Percentiles rank a stretch among this genome's conserved stretches.
Evolutionary conservation across 2,113 vertebrate species (phyloP).

Genomic region (Kobus ellipsiprymnus): DNA sequence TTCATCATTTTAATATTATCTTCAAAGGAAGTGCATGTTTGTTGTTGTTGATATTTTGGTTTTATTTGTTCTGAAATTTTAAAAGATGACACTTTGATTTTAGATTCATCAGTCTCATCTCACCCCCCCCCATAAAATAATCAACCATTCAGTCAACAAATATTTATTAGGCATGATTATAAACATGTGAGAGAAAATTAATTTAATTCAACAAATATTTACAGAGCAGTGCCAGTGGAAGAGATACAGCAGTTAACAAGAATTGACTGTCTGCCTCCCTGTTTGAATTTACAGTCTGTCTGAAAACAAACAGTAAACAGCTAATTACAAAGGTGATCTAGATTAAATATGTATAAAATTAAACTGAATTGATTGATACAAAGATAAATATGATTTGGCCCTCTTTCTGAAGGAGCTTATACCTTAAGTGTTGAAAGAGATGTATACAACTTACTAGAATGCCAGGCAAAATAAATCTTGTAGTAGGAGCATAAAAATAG

Average conservation of each 20-base stretch:
- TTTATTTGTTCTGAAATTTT: neutral
- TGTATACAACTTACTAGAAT: neutral
- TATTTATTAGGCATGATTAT: neutral
- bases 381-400: neutral
- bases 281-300: neutral
- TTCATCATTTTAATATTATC: neutral
- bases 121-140: neutral
- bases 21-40: neutral
- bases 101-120: neutral
- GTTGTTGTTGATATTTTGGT: neutral
- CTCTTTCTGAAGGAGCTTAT: neutral
- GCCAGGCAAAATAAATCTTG: neutral
- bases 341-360: slow-evolving; percentile 7
- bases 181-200: slow-evolving; percentile 11
- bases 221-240: neutral
- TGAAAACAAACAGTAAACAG: neutral
- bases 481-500: neutral
- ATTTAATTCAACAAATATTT: neutral
- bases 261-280: neutral
- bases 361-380: neutral
- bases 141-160: neutral
- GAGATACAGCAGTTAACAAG: neutral
- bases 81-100: slow-evolving; percentile 7
- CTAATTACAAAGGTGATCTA: neutral
- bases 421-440: neutral